phyloP scores from a whole-genome alignment of 1,140 invertebrate species.

The Ylistrum balloti region DNA sequence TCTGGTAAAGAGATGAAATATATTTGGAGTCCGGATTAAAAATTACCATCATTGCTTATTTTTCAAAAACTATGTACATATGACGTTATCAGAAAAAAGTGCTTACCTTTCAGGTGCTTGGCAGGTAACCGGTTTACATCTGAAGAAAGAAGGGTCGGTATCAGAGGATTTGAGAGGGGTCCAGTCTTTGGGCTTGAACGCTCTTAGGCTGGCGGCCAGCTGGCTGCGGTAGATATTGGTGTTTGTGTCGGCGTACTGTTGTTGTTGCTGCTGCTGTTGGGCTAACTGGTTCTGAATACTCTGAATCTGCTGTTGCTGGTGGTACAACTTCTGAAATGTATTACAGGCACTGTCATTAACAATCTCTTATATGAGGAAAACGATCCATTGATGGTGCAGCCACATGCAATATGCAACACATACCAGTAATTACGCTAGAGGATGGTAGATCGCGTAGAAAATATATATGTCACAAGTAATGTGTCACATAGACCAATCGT shows the following conservation, averaged over 20 bases:
- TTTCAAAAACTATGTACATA: too few species aligned
- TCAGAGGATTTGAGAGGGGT: conserved; percentile 65
- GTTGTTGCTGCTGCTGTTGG: neutral
- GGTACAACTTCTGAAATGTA: conserved; percentile 66
- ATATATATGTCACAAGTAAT: neutral
- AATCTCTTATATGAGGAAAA: neutral
- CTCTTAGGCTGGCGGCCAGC: conserved; percentile 70
- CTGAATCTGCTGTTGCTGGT: conserved; percentile 48
- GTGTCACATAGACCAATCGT: neutral
- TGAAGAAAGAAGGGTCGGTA: conserved; percentile 55
- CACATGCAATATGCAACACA: conserved; percentile 33
- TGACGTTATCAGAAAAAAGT: neutral
- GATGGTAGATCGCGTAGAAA: neutral
- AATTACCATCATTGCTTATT: too few species aligned
- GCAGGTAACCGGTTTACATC: conserved; percentile 68
- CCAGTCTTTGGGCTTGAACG: conserved; percentile 70
- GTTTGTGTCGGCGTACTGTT: conserved; percentile 4
- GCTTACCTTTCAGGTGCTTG: conserved; percentile 55
- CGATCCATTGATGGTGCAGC: neutral
- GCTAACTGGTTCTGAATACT: conserved; percentile 10
- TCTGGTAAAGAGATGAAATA: too few species aligned
- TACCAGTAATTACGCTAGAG: neutral
- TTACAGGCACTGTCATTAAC: neutral
- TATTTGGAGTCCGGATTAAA: too few species aligned
- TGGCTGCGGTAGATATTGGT: conserved; percentile 59